These are phyloP conservation scores for Hippocampus zosterae DNA, from an alignment of 2,113 vertebrate genomes.

Conservation along the genomic window DNA sequence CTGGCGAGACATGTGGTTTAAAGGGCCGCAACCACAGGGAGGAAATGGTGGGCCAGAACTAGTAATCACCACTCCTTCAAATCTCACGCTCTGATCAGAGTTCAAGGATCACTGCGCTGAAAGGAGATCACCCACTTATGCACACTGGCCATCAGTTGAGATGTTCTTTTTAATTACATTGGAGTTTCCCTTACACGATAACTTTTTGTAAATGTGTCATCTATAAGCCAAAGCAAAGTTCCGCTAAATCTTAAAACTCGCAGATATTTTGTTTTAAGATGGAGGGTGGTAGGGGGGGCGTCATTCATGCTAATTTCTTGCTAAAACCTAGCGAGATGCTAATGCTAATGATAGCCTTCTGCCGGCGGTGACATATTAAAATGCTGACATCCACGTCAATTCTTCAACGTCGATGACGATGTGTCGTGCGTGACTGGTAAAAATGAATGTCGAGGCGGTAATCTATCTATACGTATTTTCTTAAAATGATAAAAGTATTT, in stretches of 20 bases:
- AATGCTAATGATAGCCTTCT: no score
- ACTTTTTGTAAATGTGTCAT: neutral
- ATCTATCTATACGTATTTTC: no score
- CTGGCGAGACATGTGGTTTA: slow-evolving; percentile 44
- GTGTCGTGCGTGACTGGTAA: no score
- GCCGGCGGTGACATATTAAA: no score
- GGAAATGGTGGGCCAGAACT: slow-evolving; percentile 45
- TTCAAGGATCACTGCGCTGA: neutral
- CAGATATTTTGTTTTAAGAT: neutral
- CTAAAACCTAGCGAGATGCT: no score
- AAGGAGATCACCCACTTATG: neutral
- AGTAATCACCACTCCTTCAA: slow-evolving; percentile 37
- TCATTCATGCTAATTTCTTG: no score
- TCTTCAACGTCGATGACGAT: no score
- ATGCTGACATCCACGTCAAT: no score
- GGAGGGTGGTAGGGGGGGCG: no score
- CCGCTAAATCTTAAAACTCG: neutral
- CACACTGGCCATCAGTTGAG: neutral
- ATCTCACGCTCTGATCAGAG: slow-evolving; percentile 32
- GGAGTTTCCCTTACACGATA: neutral
- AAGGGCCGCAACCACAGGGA: slow-evolving; percentile 42
- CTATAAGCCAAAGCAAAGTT: neutral
- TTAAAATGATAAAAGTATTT: no score
- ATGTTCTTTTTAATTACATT: neutral
- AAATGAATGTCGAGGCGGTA: no score